Conservation (phyloP, 64 coral and sea anemone species). For the Actinia equina region DNA sequence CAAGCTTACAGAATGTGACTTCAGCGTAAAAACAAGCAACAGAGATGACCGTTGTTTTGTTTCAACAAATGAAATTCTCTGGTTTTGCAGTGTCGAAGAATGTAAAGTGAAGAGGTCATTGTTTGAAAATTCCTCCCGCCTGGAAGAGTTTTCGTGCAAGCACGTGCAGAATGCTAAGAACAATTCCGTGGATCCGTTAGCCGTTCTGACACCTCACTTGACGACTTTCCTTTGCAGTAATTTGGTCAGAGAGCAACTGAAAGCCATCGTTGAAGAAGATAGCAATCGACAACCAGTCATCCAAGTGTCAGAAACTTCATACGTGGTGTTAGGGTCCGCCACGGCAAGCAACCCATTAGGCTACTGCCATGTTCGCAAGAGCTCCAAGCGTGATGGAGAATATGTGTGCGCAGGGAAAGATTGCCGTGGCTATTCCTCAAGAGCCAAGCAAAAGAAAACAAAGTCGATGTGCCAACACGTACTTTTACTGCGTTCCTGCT, state of each 20-base stretch:
- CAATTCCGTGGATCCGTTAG: neutral
- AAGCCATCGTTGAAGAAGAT: neutral
- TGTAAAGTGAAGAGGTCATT: neutral
- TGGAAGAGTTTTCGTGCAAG: neutral
- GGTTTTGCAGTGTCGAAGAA: neutral
- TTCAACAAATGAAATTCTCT: neutral
- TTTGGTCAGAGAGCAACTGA: neutral
- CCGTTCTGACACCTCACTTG: neutral
- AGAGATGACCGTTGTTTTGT: conserved; percentile 24
- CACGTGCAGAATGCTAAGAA: neutral
- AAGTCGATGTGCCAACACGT: neutral
- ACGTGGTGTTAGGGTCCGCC: neutral
- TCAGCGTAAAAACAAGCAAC: conserved; percentile 1
- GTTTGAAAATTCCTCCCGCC: neutral
- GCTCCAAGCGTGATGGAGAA: neutral
- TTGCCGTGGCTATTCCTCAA: neutral
- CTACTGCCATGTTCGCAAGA: conserved; percentile 4
- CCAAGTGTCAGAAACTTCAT: neutral
- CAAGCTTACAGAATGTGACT: neutral
- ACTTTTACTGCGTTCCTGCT: neutral
- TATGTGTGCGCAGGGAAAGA: neutral
- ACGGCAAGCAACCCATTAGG: conserved; percentile 14
- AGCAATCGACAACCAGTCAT: neutral
- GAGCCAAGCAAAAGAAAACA: neutral
- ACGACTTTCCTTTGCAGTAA: neutral